phyloP scores from a whole-genome alignment of 1,140 invertebrate species.

The Drosophila watanabei region DNA sequence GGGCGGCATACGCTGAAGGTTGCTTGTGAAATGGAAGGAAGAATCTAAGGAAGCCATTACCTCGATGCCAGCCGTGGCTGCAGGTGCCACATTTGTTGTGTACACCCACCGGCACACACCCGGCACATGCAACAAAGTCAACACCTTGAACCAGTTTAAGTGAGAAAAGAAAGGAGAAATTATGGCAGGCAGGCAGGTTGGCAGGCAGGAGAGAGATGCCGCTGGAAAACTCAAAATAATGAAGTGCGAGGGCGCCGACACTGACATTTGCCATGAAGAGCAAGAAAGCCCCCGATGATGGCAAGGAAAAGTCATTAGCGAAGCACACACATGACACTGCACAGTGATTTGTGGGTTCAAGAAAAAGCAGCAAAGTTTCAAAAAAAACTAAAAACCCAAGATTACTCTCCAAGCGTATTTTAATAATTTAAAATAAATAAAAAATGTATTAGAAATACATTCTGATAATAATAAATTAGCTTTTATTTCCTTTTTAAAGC shows the following conservation, averaged over 20 bases:
- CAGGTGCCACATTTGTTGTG: slow-evolving; percentile 37
- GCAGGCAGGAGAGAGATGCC: slow-evolving; percentile 7
- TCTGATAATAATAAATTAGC: neutral
- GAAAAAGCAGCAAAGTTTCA: neutral
- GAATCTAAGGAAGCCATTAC: slow-evolving; percentile 68
- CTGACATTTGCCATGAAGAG: slow-evolving; percentile 43
- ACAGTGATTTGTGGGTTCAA: slow-evolving; percentile 2
- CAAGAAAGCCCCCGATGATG: slow-evolving; percentile 21
- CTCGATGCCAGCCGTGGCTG: slow-evolving; percentile 40
- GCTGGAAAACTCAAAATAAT: slow-evolving; percentile 76
- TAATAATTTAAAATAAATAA: neutral
- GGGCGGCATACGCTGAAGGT: slow-evolving; percentile 16
- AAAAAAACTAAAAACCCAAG: neutral
- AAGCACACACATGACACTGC: slow-evolving; percentile 42
- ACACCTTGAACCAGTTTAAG: slow-evolving; percentile 81
- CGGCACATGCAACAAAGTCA: slow-evolving; percentile 68
- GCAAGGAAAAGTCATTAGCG: slow-evolving; percentile 81
- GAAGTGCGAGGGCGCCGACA: slow-evolving; percentile 69
- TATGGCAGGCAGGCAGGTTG: slow-evolving; percentile 29
- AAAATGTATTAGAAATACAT: too few species aligned
- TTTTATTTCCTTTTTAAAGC: too few species aligned
- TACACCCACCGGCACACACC: slow-evolving; percentile 9
- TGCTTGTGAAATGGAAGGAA: slow-evolving; percentile 32
- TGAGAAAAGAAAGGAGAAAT: slow-evolving; percentile 57
- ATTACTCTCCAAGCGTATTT: neutral